Evolutionary conservation across 2,888 invertebrate species (phyloP).

Genomic region (Digitonthophagus gazella): DNA sequence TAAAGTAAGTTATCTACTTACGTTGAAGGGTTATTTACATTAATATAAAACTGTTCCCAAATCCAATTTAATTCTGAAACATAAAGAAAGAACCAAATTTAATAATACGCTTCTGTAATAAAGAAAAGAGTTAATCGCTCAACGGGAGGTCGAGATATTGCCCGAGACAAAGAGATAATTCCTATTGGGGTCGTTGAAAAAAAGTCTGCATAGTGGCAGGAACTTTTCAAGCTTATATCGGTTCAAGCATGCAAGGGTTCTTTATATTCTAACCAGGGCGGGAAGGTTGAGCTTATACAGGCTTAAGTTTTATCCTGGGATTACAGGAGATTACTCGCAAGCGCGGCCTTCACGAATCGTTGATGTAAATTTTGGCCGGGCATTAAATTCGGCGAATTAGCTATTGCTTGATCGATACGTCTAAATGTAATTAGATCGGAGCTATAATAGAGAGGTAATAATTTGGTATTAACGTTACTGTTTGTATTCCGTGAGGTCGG

Average conservation of each 20-base stretch:
- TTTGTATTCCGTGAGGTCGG: not conserved
- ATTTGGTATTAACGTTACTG: not conserved
- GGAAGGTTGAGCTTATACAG: not conserved
- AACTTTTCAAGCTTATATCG: not conserved
- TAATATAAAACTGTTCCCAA: too few relatives aligned
- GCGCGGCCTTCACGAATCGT: not conserved
- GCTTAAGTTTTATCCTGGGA: not conserved
- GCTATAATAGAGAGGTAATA: not conserved
- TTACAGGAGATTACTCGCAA: not conserved
- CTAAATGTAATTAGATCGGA: not conserved
- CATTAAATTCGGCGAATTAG: not conserved
- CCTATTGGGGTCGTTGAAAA: not conserved
- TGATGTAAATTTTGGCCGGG: not conserved
- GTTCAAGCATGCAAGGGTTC: not conserved
- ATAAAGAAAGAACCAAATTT: too few relatives aligned
- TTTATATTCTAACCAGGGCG: not conserved
- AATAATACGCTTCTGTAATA: too few relatives aligned
- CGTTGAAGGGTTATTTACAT: too few relatives aligned
- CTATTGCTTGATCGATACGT: not conserved
- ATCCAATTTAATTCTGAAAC: too few relatives aligned
- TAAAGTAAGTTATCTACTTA: not conserved
- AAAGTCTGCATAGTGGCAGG: not conserved
- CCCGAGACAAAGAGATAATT: too few relatives aligned
- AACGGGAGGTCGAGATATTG: too few relatives aligned
- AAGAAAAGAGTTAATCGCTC: too few relatives aligned